A percentile compares a stretch with the other conserved stretches of the same genome.
Conservation (phyloP, 2,113 vertebrate genomes). For the Callaeas wilsoni region DNA sequence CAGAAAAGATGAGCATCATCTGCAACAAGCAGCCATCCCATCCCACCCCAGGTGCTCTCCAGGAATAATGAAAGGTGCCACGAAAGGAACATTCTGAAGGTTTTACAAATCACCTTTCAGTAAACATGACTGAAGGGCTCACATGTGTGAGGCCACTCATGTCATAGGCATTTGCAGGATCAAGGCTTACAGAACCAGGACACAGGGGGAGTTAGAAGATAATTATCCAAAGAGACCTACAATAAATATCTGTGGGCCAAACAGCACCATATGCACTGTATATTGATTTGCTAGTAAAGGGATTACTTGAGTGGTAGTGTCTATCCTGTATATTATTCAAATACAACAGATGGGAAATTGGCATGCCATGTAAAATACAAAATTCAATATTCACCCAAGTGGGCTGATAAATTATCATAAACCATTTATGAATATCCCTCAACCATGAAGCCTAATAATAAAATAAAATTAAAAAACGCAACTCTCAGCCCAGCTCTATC, state of each 20-base stretch:
- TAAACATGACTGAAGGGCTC: background rate
- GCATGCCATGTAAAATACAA: constrained; percentile 62
- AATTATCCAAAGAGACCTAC: constrained; percentile 42
- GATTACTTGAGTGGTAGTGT: constrained; percentile 55
- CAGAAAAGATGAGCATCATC: background rate
- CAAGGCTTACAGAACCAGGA: constrained; percentile 22
- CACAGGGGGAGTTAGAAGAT: constrained; percentile 26
- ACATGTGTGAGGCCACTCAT: background rate
- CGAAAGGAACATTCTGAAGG: background rate
- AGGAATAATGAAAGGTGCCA: background rate
- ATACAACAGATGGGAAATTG: constrained; percentile 73
- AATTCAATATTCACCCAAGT: constrained; percentile 71
- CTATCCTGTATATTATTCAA: constrained; percentile 67
- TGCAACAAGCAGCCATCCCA: background rate
- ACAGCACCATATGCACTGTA: constrained; percentile 45
- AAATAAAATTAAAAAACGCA: constrained; percentile 58
- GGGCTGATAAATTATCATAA: constrained; percentile 70
- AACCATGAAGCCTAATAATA: constrained; percentile 64
- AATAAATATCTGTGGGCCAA: constrained; percentile 53
- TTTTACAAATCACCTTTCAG: background rate
- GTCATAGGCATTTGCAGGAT: background rate
- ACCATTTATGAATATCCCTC: constrained; percentile 71
- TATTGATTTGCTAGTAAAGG: constrained; percentile 66
- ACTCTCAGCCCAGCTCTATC: constrained; percentile 5
- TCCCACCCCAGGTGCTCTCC: background rate